Base-by-base conservation (phyloP, 1,140 invertebrate species). In the Hetaerina americana region DNA sequence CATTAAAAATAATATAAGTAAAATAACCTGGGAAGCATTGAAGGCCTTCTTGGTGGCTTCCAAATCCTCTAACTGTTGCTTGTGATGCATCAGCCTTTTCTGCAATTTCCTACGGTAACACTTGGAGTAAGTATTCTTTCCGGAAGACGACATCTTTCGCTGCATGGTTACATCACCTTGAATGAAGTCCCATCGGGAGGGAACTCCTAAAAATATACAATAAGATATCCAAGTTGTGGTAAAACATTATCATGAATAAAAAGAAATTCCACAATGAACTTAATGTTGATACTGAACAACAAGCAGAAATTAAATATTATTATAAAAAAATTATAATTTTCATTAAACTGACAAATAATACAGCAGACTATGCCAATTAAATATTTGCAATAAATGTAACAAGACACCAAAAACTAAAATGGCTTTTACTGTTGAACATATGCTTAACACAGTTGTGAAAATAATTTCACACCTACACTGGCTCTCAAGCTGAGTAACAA, bases 131-230 rank as follows among this genome's bases (percentile, higher is more conserved):
- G 82, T 81, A 73, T 78, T 68, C 66, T 74, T n/a, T 28, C 71
- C 15, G 68, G 67, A 22, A 68, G 80, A 1, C 82, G 81, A 71
- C 83, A 85, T 74, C 84, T 86, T 80, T 74, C 70, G 71, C 66
- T 87, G 85, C 76, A 87, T 85, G n/a, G 85, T 85, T 15, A 84
- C 83, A 79, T 88, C 89, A 70, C 89, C 89, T 75, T 90, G 89
- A 76, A 93, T 89, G 80, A 92, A 93, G 78, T 92, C 90, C 92
- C 92, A 93, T 69, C 91, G 83, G 8, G 85, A 77, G 0, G 75
- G 71, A 84, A 77, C 66, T 27, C 69, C 74, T 25, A 25, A 49
- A 28, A 72, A 5, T 26, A 74, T 22, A 68, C 69, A 25, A n/a
- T 8, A n/a, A 67, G 31, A 40, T n/a, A n/a, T n/a, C n/a, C n/a